A percentile compares a stretch with the other conserved stretches of the same genome.
These are phyloP conservation scores for Paralichthys olivaceus DNA, from an alignment of 2,113 vertebrate species.

Conservation along the genomic window DNA sequence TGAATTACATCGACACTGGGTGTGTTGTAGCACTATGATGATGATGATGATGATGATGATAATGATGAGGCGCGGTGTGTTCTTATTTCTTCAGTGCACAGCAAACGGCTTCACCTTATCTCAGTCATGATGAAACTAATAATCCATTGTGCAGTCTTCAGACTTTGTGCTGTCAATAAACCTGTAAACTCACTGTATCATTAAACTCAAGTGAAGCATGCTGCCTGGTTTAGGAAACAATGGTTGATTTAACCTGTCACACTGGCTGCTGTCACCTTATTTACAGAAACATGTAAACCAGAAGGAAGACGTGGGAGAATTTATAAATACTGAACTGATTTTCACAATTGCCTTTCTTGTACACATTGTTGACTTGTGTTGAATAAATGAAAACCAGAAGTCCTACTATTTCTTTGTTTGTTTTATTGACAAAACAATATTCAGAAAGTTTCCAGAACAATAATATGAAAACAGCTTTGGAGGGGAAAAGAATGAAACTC, in stretches of 20 bases:
- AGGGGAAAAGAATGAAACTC: constrained; percentile 6
- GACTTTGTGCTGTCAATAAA: too few relatives aligned
- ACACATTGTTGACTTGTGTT: background rate
- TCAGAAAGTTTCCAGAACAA: constrained; percentile 24
- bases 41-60: background rate
- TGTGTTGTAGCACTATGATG: background rate
- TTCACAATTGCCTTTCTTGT: background rate
- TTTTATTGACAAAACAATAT: constrained; percentile 74
- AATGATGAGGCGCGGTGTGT: background rate
- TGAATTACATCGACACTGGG: background rate
- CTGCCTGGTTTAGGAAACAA: background rate
- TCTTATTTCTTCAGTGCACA: background rate
- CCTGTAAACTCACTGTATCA: background rate
- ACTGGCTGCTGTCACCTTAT: constrained; percentile 2
- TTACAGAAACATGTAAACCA: background rate
- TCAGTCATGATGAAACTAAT: background rate
- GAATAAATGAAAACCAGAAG: constrained; percentile 32
- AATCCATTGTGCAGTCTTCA: background rate
- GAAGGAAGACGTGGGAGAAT: background rate
- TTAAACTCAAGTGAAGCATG: background rate
- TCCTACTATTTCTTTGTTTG: background rate
- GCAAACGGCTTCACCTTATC: too few relatives aligned
- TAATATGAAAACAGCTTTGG: constrained; percentile 37
- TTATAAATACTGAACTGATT: background rate
- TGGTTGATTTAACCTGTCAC: accelerated